phyloP scores from a whole-genome alignment of 2,797 vertebrate species.

The Microctenopoma stevenorrisi region DNA sequence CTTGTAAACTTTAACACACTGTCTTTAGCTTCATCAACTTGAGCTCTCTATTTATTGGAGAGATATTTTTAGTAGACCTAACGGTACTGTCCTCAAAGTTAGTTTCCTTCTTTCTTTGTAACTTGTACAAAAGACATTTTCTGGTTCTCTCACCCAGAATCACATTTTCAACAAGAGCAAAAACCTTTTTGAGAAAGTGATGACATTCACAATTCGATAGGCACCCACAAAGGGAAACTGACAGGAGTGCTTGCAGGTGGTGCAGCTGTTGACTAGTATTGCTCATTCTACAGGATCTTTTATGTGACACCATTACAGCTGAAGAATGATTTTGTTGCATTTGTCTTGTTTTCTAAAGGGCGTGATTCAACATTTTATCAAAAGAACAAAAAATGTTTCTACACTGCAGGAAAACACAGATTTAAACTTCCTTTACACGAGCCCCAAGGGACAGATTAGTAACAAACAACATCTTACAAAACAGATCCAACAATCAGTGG shows the following conservation, averaged over 20 bases:
- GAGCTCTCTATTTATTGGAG: not conserved
- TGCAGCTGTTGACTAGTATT: slow-evolving; percentile 44
- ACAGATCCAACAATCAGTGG: slow-evolving; percentile 54
- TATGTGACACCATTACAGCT: slow-evolving; percentile 54
- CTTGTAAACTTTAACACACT: not conserved
- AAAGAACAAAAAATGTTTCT: slow-evolving; percentile 49
- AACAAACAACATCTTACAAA: slow-evolving; percentile 48
- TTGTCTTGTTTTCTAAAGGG: slow-evolving; percentile 40
- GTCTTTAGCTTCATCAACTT: not conserved
- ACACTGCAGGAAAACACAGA: slow-evolving; percentile 53
- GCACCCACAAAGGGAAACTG: slow-evolving; percentile 46
- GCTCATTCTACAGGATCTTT: slow-evolving; percentile 52
- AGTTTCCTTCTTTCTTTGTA: slow-evolving; percentile 25
- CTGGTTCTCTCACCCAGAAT: slow-evolving; percentile 26
- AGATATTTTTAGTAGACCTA: not conserved
- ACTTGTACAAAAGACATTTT: slow-evolving; percentile 28
- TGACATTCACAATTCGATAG: slow-evolving; percentile 63
- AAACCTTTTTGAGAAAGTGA: slow-evolving; percentile 55
- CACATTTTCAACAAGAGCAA: slow-evolving; percentile 35
- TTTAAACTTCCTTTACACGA: slow-evolving; percentile 54
- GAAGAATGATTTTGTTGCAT: slow-evolving; percentile 11
- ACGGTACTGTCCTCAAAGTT: slow-evolving; percentile 19
- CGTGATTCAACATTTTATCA: slow-evolving; percentile 52
- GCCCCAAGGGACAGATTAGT: slow-evolving; percentile 60
- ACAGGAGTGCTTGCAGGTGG: slow-evolving; percentile 22